A percentile compares a stretch with the other conserved stretches of the same genome.
Conservation (phyloP, 2,797 vertebrate species). For the Rhinichthys osculus region DNA sequence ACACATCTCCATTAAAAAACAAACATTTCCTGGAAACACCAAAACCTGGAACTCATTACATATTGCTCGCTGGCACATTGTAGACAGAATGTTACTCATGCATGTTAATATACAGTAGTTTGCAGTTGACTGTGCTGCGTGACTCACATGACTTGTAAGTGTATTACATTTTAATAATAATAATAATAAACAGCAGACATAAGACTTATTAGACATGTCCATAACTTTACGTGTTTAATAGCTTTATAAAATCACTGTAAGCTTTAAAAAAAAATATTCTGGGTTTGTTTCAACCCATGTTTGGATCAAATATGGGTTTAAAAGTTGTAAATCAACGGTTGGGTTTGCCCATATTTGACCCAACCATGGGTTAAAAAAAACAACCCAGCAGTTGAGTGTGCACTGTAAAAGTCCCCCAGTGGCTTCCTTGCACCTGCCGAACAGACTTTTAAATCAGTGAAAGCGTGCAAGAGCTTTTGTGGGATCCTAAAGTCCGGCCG, state of each 20-base stretch:
- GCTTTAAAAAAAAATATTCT: too few species aligned
- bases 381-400: too few species aligned
- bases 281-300: too few species aligned
- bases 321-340: too few species aligned
- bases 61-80: slow-evolving; percentile 14
- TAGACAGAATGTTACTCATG: not conserved
- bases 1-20: slow-evolving; percentile 38
- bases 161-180: not conserved
- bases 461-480: slow-evolving; percentile 17
- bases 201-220: not conserved
- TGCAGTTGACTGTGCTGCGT: not conserved
- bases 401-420: slow-evolving; percentile 57
- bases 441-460: not conserved
- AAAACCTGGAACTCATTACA: slow-evolving; percentile 37
- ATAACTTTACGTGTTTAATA: too few species aligned
- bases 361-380: too few species aligned
- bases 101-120: not conserved
- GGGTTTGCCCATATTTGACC: too few species aligned
- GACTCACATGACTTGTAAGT: not conserved
- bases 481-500: slow-evolving; percentile 23
- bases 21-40: slow-evolving; percentile 35
- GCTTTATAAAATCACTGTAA: too few species aligned
- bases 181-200: not conserved
- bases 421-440: slow-evolving; percentile 49
- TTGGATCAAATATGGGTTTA: too few species aligned